These are phyloP conservation scores for Heptranchias perlo DNA, from an alignment of 2,113 vertebrate genomes.

Conservation along the genomic window DNA sequence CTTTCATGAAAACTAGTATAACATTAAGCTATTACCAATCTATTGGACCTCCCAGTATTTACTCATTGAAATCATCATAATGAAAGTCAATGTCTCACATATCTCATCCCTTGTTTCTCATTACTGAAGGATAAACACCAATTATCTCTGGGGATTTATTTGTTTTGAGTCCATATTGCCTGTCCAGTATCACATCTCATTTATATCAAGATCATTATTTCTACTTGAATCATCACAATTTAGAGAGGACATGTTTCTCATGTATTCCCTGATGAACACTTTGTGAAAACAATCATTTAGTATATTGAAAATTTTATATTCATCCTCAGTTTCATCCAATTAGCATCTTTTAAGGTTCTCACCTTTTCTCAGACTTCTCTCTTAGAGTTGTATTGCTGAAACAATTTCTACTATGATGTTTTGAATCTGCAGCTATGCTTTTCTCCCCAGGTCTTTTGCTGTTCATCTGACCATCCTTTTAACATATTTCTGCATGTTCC, in stretches of 20 bases:
- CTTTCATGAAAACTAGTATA: neutral
- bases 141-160: neutral
- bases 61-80: neutral
- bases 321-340: neutral
- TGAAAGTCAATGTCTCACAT: neutral
- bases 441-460: neutral
- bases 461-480: neutral
- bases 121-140: neutral
- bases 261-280: too few relatives aligned
- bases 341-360: neutral
- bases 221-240: neutral
- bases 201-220: conserved; percentile 1
- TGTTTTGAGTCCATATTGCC: neutral
- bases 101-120: neutral
- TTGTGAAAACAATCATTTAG: neutral
- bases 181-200: neutral
- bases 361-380: neutral
- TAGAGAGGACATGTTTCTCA: neutral
- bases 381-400: neutral
- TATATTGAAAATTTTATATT: neutral
- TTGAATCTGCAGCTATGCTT: neutral
- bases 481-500: neutral
- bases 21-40: neutral
- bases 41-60: neutral
- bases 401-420: neutral